Evolutionary conservation across 1,140 invertebrate species (phyloP).

Genomic region (Chrysomallon squamiferum): DNA sequence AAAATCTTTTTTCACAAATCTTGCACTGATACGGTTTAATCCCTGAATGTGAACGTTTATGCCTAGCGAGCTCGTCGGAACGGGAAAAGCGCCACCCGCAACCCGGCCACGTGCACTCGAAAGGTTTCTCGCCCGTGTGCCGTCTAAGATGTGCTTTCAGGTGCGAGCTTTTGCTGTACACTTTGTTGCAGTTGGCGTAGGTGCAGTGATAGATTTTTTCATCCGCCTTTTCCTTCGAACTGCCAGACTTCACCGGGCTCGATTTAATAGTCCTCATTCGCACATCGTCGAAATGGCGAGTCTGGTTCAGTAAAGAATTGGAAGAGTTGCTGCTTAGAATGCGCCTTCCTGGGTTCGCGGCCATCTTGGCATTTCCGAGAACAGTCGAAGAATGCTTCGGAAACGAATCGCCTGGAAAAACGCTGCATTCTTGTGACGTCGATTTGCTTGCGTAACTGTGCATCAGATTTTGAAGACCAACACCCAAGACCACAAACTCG

Average conservation of each 20-base stretch:
- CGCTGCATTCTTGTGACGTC: constrained; percentile 7
- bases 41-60: constrained; percentile 70
- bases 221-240: constrained; percentile 38
- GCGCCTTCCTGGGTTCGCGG: not conserved
- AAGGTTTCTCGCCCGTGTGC: constrained; percentile 95
- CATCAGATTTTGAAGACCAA: constrained; percentile 62
- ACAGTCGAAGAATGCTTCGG: not conserved
- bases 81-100: constrained; percentile 93
- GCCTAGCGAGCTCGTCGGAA: constrained; percentile 89
- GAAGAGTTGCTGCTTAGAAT: constrained; percentile 4
- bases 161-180: constrained; percentile 90
- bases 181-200: constrained; percentile 70
- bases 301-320: constrained; percentile 36
- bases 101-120: constrained; percentile 87
- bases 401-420: constrained; percentile 9
- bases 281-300: constrained; percentile 28
- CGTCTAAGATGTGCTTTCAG: constrained; percentile 91
- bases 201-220: constrained; percentile 72
- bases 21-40: constrained; percentile 65
- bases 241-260: constrained; percentile 1
- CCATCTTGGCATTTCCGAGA: not conserved
- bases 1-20: constrained; percentile 81
- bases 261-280: constrained; percentile 35
- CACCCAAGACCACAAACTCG: constrained; percentile 62
- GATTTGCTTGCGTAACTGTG: constrained; percentile 43